These are phyloP conservation scores for Paedocypris sp. DNA, from an alignment of 2,113 vertebrate species.

Conservation along the genomic window DNA sequence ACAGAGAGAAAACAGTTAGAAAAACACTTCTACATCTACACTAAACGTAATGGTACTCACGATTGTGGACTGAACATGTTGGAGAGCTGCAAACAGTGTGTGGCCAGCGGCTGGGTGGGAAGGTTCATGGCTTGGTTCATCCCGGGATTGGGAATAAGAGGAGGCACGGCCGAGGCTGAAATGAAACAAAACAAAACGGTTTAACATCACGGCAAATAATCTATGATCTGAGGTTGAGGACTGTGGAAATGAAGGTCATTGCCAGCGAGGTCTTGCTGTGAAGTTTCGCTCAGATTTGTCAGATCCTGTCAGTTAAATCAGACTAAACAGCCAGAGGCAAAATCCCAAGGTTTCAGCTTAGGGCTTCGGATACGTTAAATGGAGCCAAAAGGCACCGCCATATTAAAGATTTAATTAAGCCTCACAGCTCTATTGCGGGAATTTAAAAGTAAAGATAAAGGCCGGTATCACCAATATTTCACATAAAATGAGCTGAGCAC, in stretches of 20 bases:
- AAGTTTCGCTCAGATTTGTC: background rate
- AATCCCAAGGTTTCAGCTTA: background rate
- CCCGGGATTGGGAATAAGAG: slow-evolving; percentile 37
- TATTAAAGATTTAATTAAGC: background rate
- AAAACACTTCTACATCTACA: no score
- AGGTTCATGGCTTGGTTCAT: slow-evolving; percentile 63
- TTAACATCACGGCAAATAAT: no score
- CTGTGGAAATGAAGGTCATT: no score
- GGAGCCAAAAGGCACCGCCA: background rate
- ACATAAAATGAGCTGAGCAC: no score
- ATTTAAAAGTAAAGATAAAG: background rate
- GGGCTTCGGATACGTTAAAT: background rate
- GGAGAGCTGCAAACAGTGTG: slow-evolving; percentile 95
- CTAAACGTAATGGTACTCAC: slow-evolving; percentile 71
- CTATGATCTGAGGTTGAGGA: no score
- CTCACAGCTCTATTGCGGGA: background rate
- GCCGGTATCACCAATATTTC: no score
- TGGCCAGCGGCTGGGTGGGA: slow-evolving; percentile 85
- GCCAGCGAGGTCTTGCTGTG: no score
- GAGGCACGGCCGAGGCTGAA: slow-evolving; percentile 36
- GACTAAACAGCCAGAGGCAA: background rate
- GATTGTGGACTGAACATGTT: slow-evolving; percentile 98
- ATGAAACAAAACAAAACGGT: slow-evolving; percentile 22
- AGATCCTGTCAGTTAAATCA: background rate
- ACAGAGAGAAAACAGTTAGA: no score